phyloP scores from a whole-genome alignment of 1,140 invertebrate species.

The Ooceraea biroi region DNA sequence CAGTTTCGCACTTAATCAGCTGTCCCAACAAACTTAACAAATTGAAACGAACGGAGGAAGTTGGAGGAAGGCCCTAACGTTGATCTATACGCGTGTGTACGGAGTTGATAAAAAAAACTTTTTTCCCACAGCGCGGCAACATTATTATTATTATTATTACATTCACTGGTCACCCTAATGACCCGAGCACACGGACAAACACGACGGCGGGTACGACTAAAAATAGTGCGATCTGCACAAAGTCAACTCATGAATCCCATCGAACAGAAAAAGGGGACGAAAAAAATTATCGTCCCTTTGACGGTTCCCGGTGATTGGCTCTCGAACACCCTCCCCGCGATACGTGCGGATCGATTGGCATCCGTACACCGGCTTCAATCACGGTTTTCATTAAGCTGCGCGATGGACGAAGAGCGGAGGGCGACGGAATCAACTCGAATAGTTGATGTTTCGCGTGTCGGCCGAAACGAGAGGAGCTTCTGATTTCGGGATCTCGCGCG shows the following conservation, averaged over 20 bases:
- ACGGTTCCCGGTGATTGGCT: slow-evolving; percentile 76
- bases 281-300: slow-evolving; percentile 69
- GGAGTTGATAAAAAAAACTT: slow-evolving; percentile 3
- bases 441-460: slow-evolving; percentile 49
- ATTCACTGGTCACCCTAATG: slow-evolving; percentile 16
- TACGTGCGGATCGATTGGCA: slow-evolving; percentile 77
- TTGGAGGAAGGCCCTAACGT: background rate
- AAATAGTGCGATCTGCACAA: slow-evolving; percentile 51
- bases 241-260: slow-evolving; percentile 72
- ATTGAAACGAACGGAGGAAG: background rate
- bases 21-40: background rate
- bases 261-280: slow-evolving; percentile 62
- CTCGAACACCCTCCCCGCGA: slow-evolving; percentile 73
- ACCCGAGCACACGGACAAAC: background rate
- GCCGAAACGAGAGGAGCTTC: slow-evolving; percentile 16
- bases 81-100: background rate
- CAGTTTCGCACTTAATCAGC: background rate
- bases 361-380: slow-evolving; percentile 75
- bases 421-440: slow-evolving; percentile 48
- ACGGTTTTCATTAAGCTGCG: slow-evolving; percentile 82
- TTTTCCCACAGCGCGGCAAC: background rate
- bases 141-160: slow-evolving; percentile 41
- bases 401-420: slow-evolving; percentile 42
- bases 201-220: slow-evolving; percentile 21
- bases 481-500: slow-evolving; percentile 30